Conservation (phyloP, 2,888 invertebrate genomes). For the Sinhomidia bicolor region DNA sequence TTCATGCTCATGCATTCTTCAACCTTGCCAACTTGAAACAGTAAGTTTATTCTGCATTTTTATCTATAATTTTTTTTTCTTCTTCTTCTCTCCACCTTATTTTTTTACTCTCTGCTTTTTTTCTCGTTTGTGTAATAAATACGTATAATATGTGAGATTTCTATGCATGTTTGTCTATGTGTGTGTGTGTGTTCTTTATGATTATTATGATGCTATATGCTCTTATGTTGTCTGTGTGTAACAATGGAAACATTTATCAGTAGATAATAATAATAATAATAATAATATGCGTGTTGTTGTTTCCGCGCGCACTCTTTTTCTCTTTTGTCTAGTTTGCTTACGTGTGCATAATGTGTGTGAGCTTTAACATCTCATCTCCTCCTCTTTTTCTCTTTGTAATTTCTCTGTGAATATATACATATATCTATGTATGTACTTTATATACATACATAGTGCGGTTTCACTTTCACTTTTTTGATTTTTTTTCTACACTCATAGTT, state of each 20-base stretch:
- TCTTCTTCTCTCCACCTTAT: no score
- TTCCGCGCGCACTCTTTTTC: neutral
- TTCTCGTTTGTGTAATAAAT: neutral
- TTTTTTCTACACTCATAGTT: conserved; percentile 51
- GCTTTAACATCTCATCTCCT: conserved; percentile 2
- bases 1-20: conserved; percentile 92
- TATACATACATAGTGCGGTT: no score
- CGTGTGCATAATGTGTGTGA: neutral
- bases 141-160: neutral
- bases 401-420: no score
- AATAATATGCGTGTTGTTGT: neutral
- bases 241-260: no score
- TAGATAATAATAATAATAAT: neutral
- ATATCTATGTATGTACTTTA: no score
- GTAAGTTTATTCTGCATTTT: conserved; percentile 83
- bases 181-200: conserved; percentile 1
- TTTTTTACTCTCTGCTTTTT: neutral
- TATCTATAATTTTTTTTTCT: neutral
- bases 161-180: neutral
- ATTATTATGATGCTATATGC: conserved; percentile 23
- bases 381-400: conserved; percentile 55
- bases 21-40: conserved; percentile 92
- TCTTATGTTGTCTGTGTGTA: neutral
- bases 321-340: no score
- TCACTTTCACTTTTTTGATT: neutral